Conservation (phyloP, 1,140 invertebrate genomes). For the Ladona fulva region DNA sequence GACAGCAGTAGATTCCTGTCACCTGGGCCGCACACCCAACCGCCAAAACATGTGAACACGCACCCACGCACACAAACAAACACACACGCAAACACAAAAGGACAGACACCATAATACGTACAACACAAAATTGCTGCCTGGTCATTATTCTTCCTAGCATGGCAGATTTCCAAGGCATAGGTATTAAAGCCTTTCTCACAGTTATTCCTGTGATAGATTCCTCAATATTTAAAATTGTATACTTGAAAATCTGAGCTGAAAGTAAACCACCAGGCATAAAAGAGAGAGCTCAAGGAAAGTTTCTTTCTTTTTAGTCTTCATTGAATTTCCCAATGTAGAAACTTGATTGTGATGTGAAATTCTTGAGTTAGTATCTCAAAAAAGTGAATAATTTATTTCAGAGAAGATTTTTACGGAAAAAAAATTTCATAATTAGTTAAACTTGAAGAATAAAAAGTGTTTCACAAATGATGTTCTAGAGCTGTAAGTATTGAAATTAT, state of each 20-base stretch:
- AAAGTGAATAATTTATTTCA: no score
- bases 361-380: not conserved
- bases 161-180: not conserved
- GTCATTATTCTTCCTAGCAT: not conserved
- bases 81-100: slow-evolving; percentile 8
- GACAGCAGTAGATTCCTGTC: slow-evolving; percentile 75
- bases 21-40: slow-evolving; percentile 40
- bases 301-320: slow-evolving; percentile 3
- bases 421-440: no score
- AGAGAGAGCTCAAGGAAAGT: slow-evolving; percentile 7
- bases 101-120: slow-evolving; percentile 9
- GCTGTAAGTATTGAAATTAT: no score
- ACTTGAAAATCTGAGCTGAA: not conserved
- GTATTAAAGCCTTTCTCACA: no score
- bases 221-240: not conserved
- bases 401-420: no score
- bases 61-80: slow-evolving; percentile 3
- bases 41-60: slow-evolving; percentile 11
- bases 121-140: not conserved
- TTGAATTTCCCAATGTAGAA: not conserved
- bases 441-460: no score
- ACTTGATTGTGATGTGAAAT: not conserved
- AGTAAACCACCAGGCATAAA: not conserved
- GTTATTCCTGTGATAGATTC: no score
- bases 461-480: no score